phyloP scores from a whole-genome alignment of 2,888 invertebrate species.

The Heliconius cydno region DNA sequence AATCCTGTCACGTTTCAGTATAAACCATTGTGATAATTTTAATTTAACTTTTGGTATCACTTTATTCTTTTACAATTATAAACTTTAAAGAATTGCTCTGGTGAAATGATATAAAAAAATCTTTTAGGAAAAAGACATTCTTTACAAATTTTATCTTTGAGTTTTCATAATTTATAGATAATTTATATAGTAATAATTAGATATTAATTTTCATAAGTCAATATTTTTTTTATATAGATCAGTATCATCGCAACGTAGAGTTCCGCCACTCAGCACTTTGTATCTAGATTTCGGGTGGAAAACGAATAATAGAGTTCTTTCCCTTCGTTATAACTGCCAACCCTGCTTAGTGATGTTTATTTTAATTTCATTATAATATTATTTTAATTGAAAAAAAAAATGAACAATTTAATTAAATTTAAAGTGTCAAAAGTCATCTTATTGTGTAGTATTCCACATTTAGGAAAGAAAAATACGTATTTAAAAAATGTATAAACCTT shows the following conservation, averaged over 20 bases:
- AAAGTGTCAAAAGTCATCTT: too few species aligned
- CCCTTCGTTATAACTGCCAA: too few species aligned
- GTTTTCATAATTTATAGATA: background rate
- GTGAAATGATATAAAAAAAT: background rate
- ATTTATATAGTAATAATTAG: background rate
- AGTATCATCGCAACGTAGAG: too few species aligned
- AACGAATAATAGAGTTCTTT: background rate
- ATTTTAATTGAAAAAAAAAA: background rate
- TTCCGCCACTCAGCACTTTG: too few species aligned
- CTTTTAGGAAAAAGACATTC: background rate
- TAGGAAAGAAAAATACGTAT: too few species aligned
- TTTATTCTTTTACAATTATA: slow-evolving; percentile 14
- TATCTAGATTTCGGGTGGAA: too few species aligned
- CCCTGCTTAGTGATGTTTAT: too few species aligned
- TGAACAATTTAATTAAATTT: too few species aligned
- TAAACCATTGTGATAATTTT: slow-evolving; percentile 17
- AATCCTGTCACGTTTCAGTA: slow-evolving; percentile 22
- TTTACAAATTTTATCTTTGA: background rate
- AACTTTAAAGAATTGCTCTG: background rate
- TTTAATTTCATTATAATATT: background rate
- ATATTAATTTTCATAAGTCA: background rate
- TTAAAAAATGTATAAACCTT: too few species aligned
- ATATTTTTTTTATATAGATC: too few species aligned
- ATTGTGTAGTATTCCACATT: too few species aligned
- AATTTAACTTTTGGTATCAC: slow-evolving; percentile 14